Conservation (phyloP, 2,113 vertebrate genomes). For the Conger conger region DNA sequence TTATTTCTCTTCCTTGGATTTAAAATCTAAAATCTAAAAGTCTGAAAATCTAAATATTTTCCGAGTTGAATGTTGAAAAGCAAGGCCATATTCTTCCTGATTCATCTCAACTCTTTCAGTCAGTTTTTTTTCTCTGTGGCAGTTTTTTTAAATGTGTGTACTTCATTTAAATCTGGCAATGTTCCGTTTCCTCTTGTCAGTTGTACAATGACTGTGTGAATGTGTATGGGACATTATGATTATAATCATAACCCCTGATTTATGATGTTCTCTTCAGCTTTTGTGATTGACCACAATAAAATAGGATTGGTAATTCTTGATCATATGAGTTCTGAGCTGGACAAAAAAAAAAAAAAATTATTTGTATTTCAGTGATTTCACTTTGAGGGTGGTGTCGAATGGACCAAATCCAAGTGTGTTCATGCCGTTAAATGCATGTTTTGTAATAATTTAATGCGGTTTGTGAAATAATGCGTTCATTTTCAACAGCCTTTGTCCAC, state of each 20-base stretch:
- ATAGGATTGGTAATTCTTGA: background rate
- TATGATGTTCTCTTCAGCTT: background rate
- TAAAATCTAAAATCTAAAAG: background rate
- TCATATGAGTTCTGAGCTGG: background rate
- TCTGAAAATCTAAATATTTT: background rate
- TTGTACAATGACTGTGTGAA: background rate
- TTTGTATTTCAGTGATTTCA: background rate
- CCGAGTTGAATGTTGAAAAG: background rate
- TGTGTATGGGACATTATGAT: background rate
- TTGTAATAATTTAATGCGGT: background rate
- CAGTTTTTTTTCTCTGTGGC: background rate
- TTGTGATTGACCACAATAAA: background rate
- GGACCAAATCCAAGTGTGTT: conserved; percentile 59
- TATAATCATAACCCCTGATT: background rate
- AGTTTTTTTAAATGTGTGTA: background rate
- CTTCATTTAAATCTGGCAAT: background rate
- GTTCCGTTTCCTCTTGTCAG: background rate
- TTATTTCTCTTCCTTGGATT: background rate
- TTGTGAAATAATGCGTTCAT: conserved; percentile 20
- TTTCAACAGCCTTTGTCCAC: conserved; percentile 13
- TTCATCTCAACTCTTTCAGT: background rate
- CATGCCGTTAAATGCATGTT: conserved; percentile 31
- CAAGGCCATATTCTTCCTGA: background rate
- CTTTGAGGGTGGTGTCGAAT: conserved; percentile 21
- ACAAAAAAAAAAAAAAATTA: background rate